phyloP scores from a whole-genome alignment of 2,888 invertebrate species.

The Drosophila neonasuta region DNA sequence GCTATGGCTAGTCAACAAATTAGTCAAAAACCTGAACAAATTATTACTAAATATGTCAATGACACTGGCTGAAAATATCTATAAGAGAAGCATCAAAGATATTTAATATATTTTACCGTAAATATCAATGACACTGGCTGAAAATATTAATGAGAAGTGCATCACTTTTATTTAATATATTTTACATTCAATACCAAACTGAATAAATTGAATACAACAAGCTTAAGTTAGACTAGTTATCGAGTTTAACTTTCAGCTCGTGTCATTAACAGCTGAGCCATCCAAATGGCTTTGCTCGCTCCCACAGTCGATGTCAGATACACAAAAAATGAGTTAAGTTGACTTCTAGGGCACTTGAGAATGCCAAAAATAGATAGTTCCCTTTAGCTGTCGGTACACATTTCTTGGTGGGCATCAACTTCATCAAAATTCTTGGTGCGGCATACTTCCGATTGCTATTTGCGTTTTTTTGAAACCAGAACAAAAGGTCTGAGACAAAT shows the following conservation, averaged over 20 bases:
- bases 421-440: slow-evolving; percentile 46
- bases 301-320: slow-evolving; percentile 10
- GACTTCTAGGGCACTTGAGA: slow-evolving; percentile 56
- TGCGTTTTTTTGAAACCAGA: slow-evolving; percentile 29
- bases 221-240: too few species aligned
- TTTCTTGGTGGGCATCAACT: slow-evolving; percentile 26
- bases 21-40: slow-evolving; percentile 41
- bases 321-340: slow-evolving; percentile 23
- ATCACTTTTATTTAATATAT: too few species aligned
- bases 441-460: slow-evolving; percentile 54
- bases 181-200: too few species aligned
- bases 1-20: slow-evolving; percentile 34
- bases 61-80: slow-evolving; percentile 28
- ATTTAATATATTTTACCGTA: neutral
- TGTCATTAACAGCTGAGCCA: slow-evolving; percentile 37
- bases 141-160: neutral
- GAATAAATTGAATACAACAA: too few species aligned
- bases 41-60: slow-evolving; percentile 27
- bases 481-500: slow-evolving; percentile 46
- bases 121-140: slow-evolving; percentile 26
- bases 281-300: slow-evolving; percentile 10
- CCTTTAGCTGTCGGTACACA: slow-evolving; percentile 29
- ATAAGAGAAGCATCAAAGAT: too few species aligned
- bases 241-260: slow-evolving; percentile 21
- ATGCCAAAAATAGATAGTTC: slow-evolving; percentile 58